Evolutionary conservation across 2,797 vertebrate genomes (phyloP).

Genomic region (Phylloscopus collybita): DNA sequence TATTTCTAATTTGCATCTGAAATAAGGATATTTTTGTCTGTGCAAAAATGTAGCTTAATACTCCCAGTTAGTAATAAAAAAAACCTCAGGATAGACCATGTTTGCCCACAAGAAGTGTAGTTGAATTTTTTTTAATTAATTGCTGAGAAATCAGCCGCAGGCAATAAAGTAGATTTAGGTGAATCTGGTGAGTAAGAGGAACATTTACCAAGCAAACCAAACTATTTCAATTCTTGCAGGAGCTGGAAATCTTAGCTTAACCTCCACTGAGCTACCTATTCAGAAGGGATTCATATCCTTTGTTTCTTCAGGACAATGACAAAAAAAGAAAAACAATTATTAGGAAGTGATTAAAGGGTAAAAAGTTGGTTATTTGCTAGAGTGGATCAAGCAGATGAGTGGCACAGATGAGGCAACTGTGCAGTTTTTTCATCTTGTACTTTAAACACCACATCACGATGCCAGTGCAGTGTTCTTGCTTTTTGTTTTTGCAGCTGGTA

Average conservation of each 20-base stretch:
- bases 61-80: neutral
- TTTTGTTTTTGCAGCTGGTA: neutral
- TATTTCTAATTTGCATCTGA: neutral
- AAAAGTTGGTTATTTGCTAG: neutral
- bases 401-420: neutral
- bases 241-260: neutral
- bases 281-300: neutral
- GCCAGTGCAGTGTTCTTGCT: neutral
- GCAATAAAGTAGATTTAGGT: neutral
- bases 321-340: neutral
- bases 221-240: neutral
- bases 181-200: neutral
- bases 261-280: neutral
- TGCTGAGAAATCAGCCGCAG: neutral
- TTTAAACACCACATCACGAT: neutral
- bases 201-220: neutral
- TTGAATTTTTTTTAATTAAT: neutral
- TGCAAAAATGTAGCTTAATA: neutral
- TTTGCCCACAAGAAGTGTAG: neutral
- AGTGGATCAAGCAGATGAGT: neutral
- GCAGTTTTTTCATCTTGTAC: neutral
- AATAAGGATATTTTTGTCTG: neutral
- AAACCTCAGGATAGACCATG: neutral
- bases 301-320: neutral
- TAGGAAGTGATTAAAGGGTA: neutral